These are phyloP conservation scores for Astyanax mexicanus DNA, from an alignment of 2,797 vertebrate species.

Conservation along the genomic window DNA sequence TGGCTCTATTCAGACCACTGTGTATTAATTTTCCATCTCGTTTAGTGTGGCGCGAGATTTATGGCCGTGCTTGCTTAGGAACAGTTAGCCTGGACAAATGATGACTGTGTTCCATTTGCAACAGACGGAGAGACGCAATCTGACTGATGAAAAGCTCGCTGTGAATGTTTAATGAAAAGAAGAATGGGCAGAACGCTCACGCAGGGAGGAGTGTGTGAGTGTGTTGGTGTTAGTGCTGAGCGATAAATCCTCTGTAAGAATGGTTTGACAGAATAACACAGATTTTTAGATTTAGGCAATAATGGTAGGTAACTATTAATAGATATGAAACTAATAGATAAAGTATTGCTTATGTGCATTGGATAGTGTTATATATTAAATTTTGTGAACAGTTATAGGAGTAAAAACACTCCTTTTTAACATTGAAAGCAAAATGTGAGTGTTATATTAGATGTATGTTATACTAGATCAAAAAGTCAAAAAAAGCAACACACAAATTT, in stretches of 20 bases:
- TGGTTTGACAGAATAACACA: neutral
- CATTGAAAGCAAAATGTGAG: no score
- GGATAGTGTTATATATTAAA: neutral
- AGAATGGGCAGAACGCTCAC: neutral
- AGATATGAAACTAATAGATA: neutral
- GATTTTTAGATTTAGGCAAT: neutral
- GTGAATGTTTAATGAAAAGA: slow-evolving; percentile 50
- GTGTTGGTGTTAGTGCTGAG: neutral
- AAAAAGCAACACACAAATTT: no score
- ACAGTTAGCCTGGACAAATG: slow-evolving; percentile 52
- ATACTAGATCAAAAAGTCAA: no score
- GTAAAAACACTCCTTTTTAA: no score
- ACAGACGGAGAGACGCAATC: slow-evolving; percentile 27
- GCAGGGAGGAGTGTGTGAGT: neutral
- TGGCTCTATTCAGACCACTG: slow-evolving; percentile 31
- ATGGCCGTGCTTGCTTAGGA: slow-evolving; percentile 37
- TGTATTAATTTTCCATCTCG: slow-evolving; percentile 42
- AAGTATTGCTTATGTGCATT: neutral
- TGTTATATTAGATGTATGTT: no score
- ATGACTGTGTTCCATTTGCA: slow-evolving; percentile 52
- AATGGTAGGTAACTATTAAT: neutral
- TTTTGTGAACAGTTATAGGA: no score
- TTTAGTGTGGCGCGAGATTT: slow-evolving; percentile 48
- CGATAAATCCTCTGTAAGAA: neutral
- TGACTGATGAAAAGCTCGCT: slow-evolving; percentile 45